Evolutionary conservation across 1,140 invertebrate genomes (phyloP), one percentile per base, ranked within the genome.

Genomic region (Procambarus clarkii): DNA sequence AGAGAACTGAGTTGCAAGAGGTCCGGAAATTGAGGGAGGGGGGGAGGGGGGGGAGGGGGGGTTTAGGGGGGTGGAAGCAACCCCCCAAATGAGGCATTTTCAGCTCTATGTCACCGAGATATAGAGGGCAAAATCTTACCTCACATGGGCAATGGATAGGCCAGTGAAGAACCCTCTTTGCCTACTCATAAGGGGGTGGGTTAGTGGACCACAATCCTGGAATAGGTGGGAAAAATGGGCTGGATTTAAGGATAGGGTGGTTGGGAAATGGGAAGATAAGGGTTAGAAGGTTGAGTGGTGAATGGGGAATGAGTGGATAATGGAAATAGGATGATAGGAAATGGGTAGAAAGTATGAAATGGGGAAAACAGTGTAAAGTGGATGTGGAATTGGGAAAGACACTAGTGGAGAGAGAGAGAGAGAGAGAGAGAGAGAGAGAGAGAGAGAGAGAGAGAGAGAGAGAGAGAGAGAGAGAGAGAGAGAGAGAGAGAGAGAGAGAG

Each of bases 1-100:
- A 88, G 86, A 88, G 81, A 88, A 88, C 78, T 80, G 86, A 48
- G 60, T 11, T 60, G 34, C 34, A 71, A 79, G 34, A 21, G 46
- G 54, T 15, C 8, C 11, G 54, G 50, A 44, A 45, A 45, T 18
- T 8, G 50, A 8, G 64, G 34, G 45, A 24, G 18, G 44, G 60
- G 64, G 48, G 81, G 81, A 60, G 21, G 50, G 48, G 83, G 46
- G 45, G n/a, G n/a, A n/a, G n/a, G n/a, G n/a, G n/a, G n/a, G n/a
- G n/a, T n/a, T n/a, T n/a, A n/a, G n/a, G n/a, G n/a, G 83, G 13
- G 1, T 9, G 18, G 50, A 54, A 11, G 50, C 13, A 11, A 11
- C 13, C 50, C 4, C 9, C 18, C 60, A 64, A n/a, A n/a, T n/a
- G 60, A 4, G 60, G 13, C 15, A 64, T 15, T 21, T 15, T 64